phyloP scores from a whole-genome alignment of 2,888 invertebrate species.

The Nudaria mundana region DNA sequence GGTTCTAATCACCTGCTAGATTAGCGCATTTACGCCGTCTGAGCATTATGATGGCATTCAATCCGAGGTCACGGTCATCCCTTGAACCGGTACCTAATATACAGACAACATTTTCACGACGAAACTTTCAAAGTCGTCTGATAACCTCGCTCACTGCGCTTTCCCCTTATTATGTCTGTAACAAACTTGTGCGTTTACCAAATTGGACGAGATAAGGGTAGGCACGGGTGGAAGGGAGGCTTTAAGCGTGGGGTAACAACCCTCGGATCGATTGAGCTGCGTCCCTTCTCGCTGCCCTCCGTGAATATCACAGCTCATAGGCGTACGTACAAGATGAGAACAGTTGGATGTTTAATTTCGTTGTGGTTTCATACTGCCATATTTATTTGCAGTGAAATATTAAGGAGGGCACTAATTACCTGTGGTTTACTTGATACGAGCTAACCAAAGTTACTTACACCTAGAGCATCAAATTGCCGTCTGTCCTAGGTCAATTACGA shows the following conservation, averaged over 20 bases:
- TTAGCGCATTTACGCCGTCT: too few species aligned
- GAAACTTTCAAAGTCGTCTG: conserved; percentile 51
- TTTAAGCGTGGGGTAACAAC: conserved; percentile 27
- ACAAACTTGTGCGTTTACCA: conserved; percentile 28
- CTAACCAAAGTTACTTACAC: too few species aligned
- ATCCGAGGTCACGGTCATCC: neutral
- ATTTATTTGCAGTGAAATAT: too few species aligned
- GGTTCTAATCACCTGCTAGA: too few species aligned
- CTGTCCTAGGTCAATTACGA: too few species aligned
- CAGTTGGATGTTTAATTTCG: neutral
- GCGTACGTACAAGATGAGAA: conserved; percentile 2
- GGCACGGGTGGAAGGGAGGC: conserved; percentile 20
- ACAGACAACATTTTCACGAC: conserved; percentile 5
- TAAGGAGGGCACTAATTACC: too few species aligned
- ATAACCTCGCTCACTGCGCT: conserved; percentile 51
- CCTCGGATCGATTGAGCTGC: conserved; percentile 52
- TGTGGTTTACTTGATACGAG: too few species aligned
- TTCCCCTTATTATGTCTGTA: conserved; percentile 34
- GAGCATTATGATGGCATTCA: too few species aligned
- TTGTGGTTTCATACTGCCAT: too few species aligned
- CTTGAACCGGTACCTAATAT: neutral
- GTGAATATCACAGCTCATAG: conserved; percentile 1
- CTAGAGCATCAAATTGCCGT: too few species aligned
- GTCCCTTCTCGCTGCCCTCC: conserved; percentile 21
- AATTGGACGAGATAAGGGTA: conserved; percentile 20